Percentiles rank a stretch among this genome's conserved stretches.
Evolutionary conservation across 2,888 invertebrate genomes (phyloP).

Genomic region (Hemithea aestivaria): DNA sequence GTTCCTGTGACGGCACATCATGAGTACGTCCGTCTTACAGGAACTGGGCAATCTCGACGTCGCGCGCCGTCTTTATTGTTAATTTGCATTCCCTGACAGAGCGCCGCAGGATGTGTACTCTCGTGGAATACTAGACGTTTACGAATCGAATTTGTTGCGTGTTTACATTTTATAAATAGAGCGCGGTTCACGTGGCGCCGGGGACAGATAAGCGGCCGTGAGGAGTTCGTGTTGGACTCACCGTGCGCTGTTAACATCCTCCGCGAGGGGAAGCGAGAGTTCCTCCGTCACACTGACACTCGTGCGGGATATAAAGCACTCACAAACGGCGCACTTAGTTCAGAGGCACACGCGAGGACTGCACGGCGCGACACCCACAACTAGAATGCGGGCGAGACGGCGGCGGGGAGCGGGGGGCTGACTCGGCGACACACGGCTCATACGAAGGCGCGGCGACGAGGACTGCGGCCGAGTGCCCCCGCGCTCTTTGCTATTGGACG

Average conservation of each 20-base stretch:
- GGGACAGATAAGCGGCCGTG: constrained; percentile 56
- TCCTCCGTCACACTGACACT: constrained; percentile 75
- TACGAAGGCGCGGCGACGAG: constrained; percentile 74
- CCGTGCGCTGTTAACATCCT: constrained; percentile 79
- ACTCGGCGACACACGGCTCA: constrained; percentile 70
- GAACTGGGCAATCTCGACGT: constrained; percentile 71
- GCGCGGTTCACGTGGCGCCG: constrained; percentile 74
- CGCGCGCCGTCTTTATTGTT: constrained; percentile 63
- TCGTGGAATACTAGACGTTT: constrained; percentile 54
- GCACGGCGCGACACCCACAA: constrained; percentile 77
- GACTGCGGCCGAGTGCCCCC: constrained; percentile 71
- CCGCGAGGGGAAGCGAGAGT: constrained; percentile 64
- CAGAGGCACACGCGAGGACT: constrained; percentile 76
- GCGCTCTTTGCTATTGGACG: constrained; percentile 66
- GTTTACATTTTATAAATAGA: constrained; percentile 77
- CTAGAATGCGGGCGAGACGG: constrained; percentile 75
- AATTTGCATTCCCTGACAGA: constrained; percentile 57
- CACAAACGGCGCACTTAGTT: constrained; percentile 77
- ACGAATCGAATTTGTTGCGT: constrained; percentile 68
- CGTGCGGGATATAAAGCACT: constrained; percentile 72
- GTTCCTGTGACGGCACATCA: constrained; percentile 40
- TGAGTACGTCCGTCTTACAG: constrained; percentile 61
- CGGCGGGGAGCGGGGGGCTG: constrained; percentile 66
- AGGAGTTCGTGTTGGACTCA: constrained; percentile 59
- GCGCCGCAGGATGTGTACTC: constrained; percentile 54